Conservation (phyloP, 1,140 invertebrate genomes). For the Zaprionus ornatus region DNA sequence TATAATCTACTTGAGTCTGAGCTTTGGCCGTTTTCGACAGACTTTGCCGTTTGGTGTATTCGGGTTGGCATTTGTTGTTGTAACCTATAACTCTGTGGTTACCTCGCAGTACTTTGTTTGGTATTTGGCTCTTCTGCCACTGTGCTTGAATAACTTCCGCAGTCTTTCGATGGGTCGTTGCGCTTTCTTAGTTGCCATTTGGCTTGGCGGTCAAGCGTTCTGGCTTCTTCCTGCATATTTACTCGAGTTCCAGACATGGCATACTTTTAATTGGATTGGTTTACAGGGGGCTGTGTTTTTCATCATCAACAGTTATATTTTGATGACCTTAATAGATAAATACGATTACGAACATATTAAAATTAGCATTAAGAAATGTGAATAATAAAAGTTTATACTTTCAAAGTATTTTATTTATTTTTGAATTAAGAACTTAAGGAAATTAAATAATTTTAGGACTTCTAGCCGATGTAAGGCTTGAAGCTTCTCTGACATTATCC, state of each 20-base stretch:
- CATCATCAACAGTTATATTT: constrained; percentile 89
- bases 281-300: constrained; percentile 91
- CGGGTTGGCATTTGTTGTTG: constrained; percentile 93
- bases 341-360: constrained; percentile 84
- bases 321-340: constrained; percentile 87
- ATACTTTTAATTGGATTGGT: constrained; percentile 93
- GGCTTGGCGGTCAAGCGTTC: constrained; percentile 91
- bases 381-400: constrained; percentile 42
- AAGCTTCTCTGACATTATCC: background rate
- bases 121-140: constrained; percentile 95
- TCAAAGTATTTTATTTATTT: constrained; percentile 21
- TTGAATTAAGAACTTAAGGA: constrained; percentile 35
- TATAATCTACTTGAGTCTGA: constrained; percentile 89
- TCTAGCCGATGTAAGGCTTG: background rate
- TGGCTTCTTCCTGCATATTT: constrained; percentile 97
- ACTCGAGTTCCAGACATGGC: constrained; percentile 94
- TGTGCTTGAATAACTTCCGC: constrained; percentile 89
- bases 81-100: constrained; percentile 97
- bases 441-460: constrained; percentile 28
- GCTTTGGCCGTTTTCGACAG: constrained; percentile 87
- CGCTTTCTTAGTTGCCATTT: constrained; percentile 85
- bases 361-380: constrained; percentile 62
- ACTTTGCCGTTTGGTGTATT: constrained; percentile 94
- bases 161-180: constrained; percentile 84
- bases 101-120: constrained; percentile 99